Evolutionary conservation across 1,140 invertebrate genomes (phyloP).

Genomic region (Hypothenemus hampei): DNA sequence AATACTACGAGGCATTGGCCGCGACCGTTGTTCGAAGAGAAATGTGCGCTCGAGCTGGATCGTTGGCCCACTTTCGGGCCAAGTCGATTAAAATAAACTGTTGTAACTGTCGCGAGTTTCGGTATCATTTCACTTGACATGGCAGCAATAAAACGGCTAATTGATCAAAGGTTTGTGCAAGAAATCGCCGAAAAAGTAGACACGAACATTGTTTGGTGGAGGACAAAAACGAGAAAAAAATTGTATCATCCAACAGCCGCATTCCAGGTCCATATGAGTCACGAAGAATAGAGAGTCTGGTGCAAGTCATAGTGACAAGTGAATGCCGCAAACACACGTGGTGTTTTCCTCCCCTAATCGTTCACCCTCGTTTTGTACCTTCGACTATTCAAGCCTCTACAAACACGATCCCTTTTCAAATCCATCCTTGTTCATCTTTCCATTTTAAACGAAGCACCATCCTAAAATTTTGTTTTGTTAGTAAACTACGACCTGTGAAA

Average conservation of each 20-base stretch:
- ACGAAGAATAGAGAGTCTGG: conserved; percentile 1
- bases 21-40: conserved; percentile 20
- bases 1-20: conserved; percentile 15
- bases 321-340: conserved; percentile 15
- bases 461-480: neutral
- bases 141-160: neutral
- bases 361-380: conserved; percentile 2
- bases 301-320: conserved; percentile 15
- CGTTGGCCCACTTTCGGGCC: conserved; percentile 20
- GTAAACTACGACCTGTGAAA: neutral
- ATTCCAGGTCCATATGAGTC: conserved; percentile 10
- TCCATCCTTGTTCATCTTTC: too few species aligned
- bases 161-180: neutral
- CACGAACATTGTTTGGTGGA: neutral
- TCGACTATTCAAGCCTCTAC: neutral
- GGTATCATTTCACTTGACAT: too few species aligned
- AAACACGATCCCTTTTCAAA: neutral
- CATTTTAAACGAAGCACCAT: too few species aligned
- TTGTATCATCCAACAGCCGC: too few species aligned
- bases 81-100: conserved; percentile 21
- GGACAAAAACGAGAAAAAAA: too few species aligned
- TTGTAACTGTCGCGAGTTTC: conserved; percentile 9
- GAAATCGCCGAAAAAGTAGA: neutral
- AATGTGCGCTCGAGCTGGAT: conserved; percentile 18
- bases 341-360: conserved; percentile 1